Evolutionary conservation across 2,888 invertebrate genomes (phyloP), one percentile per base, ranked within the genome.

Genomic region (Drosophila koepferae): DNA sequence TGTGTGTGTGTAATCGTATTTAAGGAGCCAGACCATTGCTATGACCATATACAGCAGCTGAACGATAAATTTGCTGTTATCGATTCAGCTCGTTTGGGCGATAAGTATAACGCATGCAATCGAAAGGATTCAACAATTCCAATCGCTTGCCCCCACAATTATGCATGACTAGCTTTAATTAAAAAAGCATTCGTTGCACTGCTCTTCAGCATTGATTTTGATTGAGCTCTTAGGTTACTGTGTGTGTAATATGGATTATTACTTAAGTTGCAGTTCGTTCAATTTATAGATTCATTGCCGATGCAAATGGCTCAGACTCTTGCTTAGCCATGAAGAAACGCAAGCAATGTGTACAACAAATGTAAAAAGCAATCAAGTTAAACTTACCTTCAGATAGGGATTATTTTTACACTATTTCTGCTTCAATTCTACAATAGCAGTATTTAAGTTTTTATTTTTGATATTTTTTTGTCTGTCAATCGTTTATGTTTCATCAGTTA

Each of bases 21-120:
- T 60, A 77, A 65, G 77, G n/a, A 65, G 69, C 74, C 74, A 63
- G 63, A 9, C 28, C 46, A 46, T 46, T 12, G 14, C 34, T 28
- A 28, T 34, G 2, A 4, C 68, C 46, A 23, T 23, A 7, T 16
- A n/a, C 31, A n/a, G 49, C 10, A 65, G 69, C 63, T 83, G 73
- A 81, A 70, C 86, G 80, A 84, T 84, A 82, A 81, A 82, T 80
- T 78, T 75, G 68, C 72, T 70, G 71, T 71, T 82, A 80, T 84
- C 85, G 85, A 84, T 80, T 67, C 63, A 63, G 53, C 62, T 72
- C 68, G 65, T 69, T 68, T 46, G 38, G 20, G 10, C 54, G 28
- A 31, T 60, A 66, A 18, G 38, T 34, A 18, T 34, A 41, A 36
- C 28, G 28, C 12, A 23, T 40, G 36, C 14, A 58, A 43, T 56